phyloP scores from a whole-genome alignment of 2,888 invertebrate genomes.

The Ypsolopha sequella region DNA sequence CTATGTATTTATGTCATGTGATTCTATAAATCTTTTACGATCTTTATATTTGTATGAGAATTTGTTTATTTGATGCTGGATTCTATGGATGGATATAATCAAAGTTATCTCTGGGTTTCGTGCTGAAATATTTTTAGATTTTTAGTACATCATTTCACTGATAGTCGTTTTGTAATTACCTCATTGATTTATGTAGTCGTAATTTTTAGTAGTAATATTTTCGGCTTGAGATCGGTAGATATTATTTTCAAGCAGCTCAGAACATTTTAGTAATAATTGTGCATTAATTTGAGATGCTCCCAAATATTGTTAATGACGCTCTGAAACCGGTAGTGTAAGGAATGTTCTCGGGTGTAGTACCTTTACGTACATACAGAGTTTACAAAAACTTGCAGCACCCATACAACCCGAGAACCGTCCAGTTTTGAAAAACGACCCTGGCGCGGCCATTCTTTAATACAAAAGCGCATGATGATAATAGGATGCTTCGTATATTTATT shows the following conservation, averaged over 20 bases:
- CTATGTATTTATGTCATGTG: too few relatives aligned
- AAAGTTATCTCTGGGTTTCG: too few relatives aligned
- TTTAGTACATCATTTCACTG: too few relatives aligned
- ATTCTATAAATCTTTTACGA: too few relatives aligned
- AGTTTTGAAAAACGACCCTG: constrained; percentile 42
- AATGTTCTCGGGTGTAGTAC: constrained; percentile 13
- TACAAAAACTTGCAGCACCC: constrained; percentile 40
- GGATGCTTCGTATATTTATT: constrained; percentile 38
- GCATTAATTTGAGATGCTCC: constrained; percentile 27
- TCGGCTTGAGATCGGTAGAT: too few relatives aligned
- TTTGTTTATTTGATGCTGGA: too few relatives aligned
- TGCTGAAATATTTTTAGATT: too few relatives aligned
- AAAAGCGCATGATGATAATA: constrained; percentile 48
- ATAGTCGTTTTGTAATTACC: too few relatives aligned
- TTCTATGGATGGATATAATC: too few relatives aligned
- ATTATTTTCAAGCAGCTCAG: neutral
- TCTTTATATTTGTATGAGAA: too few relatives aligned
- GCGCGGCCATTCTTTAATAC: constrained; percentile 47
- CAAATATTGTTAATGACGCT: constrained; percentile 42
- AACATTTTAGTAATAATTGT: constrained; percentile 27
- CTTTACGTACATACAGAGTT: constrained; percentile 10
- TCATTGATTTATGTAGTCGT: too few relatives aligned
- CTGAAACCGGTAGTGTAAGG: constrained; percentile 38
- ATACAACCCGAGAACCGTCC: constrained; percentile 16
- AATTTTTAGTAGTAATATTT: too few relatives aligned